Percentiles rank a stretch among this genome's conserved stretches.
Conservation (phyloP, 2,888 invertebrate species). For the Ochlodes sylvanus region DNA sequence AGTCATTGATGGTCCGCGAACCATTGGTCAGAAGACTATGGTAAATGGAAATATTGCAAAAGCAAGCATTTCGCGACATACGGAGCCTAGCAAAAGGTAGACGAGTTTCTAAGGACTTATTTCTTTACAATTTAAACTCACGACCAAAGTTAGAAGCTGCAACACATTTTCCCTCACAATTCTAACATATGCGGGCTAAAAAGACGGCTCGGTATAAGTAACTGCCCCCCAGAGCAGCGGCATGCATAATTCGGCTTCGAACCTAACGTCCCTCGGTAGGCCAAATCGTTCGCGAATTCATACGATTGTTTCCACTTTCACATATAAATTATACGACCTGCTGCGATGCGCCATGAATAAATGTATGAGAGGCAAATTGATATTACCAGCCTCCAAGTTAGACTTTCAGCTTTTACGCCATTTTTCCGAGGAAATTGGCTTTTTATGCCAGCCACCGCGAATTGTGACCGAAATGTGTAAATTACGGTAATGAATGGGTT, state of each 20-base stretch:
- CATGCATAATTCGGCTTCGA: slow-evolving; percentile 70
- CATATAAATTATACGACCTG: slow-evolving; percentile 84
- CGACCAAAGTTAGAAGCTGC: slow-evolving; percentile 12
- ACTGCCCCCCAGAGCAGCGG: slow-evolving; percentile 79
- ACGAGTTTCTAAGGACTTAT: too few relatives aligned
- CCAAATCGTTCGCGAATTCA: slow-evolving; percentile 79
- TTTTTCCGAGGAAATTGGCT: slow-evolving; percentile 65
- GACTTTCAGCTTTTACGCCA: slow-evolving; percentile 68
- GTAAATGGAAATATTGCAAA: too few relatives aligned
- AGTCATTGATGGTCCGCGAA: too few relatives aligned
- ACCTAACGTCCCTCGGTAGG: slow-evolving; percentile 51
- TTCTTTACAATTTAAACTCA: not conserved
- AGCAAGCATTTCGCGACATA: too few relatives aligned
- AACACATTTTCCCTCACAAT: slow-evolving; percentile 10
- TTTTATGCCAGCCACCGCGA: slow-evolving; percentile 72
- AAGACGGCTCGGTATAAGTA: slow-evolving; percentile 57
- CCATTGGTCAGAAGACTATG: too few relatives aligned
- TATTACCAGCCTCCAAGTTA: slow-evolving; percentile 64
- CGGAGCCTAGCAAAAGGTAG: too few relatives aligned
- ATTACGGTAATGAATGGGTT: slow-evolving; percentile 71
- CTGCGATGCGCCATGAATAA: slow-evolving; percentile 76
- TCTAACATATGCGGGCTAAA: slow-evolving; percentile 36
- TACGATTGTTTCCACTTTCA: slow-evolving; percentile 77
- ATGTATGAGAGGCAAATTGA: slow-evolving; percentile 83
- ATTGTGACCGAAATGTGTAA: slow-evolving; percentile 78